phyloP scores from a whole-genome alignment of 2,888 invertebrate species.

The Buathra laborator region DNA sequence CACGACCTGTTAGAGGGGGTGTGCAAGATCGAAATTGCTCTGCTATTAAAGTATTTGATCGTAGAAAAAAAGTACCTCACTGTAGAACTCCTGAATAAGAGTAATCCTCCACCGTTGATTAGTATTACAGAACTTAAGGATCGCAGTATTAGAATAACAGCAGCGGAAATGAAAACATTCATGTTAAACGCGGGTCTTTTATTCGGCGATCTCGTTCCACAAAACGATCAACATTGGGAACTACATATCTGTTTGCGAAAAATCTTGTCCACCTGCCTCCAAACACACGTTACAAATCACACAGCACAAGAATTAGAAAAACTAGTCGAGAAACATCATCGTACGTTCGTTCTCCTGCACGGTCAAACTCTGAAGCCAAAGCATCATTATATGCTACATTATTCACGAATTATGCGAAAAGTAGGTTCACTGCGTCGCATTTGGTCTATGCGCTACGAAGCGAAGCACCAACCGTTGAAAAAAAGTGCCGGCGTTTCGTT shows the following conservation, averaged over 20 bases:
- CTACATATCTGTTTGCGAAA: constrained; percentile 59
- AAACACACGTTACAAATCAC: not conserved
- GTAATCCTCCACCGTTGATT: constrained; percentile 60
- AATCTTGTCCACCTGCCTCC: constrained; percentile 59
- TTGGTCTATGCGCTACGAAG: constrained; percentile 67
- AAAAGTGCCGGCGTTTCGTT: constrained; percentile 41
- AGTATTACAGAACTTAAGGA: constrained; percentile 37
- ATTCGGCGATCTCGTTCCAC: constrained; percentile 57
- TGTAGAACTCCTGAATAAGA: constrained; percentile 59
- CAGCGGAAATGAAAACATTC: constrained; percentile 63
- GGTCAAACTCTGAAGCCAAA: constrained; percentile 63
- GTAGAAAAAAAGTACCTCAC: constrained; percentile 57
- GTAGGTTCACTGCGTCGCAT: constrained; percentile 68
- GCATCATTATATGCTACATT: constrained; percentile 65
- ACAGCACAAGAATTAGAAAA: constrained; percentile 31
- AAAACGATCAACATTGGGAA: constrained; percentile 58
- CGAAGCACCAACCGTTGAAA: constrained; percentile 66
- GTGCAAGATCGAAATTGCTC: constrained; percentile 62
- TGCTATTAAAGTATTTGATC: constrained; percentile 53
- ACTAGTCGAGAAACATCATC: constrained; percentile 61
- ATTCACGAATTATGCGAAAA: constrained; percentile 60
- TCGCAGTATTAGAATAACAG: constrained; percentile 57
- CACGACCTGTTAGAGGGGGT: constrained; percentile 73
- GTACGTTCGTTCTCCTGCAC: constrained; percentile 51
- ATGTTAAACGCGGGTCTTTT: constrained; percentile 60